A percentile compares a stretch with the other conserved stretches of the same genome.
These are phyloP conservation scores for Bombyx mandarina DNA, from an alignment of 1,140 invertebrate genomes.

Conservation along the genomic window DNA sequence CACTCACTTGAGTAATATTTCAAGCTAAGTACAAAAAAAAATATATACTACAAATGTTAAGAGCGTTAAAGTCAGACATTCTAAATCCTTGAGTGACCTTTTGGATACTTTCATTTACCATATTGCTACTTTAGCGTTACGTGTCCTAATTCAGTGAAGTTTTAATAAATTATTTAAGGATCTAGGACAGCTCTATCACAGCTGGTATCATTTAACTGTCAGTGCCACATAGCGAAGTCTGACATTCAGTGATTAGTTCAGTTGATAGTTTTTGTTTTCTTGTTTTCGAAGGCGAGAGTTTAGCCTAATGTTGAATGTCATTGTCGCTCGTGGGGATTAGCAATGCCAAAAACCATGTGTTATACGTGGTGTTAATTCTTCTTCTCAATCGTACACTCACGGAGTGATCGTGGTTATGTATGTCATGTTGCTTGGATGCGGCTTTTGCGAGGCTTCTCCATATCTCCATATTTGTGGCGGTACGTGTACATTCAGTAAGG, in stretches of 20 bases:
- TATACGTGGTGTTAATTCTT: too few species aligned
- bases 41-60: slow-evolving; percentile 44
- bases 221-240: slow-evolving; percentile 46
- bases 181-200: slow-evolving; percentile 13
- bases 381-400: too few species aligned
- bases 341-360: too few species aligned
- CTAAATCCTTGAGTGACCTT: slow-evolving; percentile 66
- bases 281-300: too few species aligned
- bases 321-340: too few species aligned
- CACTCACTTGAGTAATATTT: slow-evolving; percentile 23
- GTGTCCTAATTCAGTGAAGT: slow-evolving; percentile 26
- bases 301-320: too few species aligned
- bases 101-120: slow-evolving; percentile 64
- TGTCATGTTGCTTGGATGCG: too few species aligned
- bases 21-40: slow-evolving; percentile 36
- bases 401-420: too few species aligned
- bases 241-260: slow-evolving; percentile 26
- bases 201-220: slow-evolving; percentile 47
- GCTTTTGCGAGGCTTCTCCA: too few species aligned
- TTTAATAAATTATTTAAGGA: slow-evolving; percentile 26
- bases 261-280: too few species aligned
- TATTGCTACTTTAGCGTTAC: slow-evolving; percentile 46
- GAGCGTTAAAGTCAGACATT: slow-evolving; percentile 44
- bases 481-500: too few species aligned
- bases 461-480: too few species aligned